Base-by-base conservation (phyloP, 2,113 vertebrate genomes). In the Cebidichthys violaceus region DNA sequence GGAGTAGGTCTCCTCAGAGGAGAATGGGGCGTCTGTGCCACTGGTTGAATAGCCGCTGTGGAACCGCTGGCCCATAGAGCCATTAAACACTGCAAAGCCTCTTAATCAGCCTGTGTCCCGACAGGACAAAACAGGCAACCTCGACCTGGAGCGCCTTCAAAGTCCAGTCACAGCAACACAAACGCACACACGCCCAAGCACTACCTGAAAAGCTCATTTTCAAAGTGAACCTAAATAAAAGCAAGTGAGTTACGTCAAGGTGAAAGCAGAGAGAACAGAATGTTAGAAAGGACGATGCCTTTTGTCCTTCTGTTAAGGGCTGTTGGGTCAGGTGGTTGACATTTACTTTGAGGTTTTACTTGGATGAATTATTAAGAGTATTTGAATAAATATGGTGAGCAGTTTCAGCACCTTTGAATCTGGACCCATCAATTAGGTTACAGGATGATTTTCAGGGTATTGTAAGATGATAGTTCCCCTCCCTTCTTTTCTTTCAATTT, bases 71-170 rank as follows among this genome's bases (percentile, higher is more conserved):
- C 65, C 45, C 81, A 50, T 54, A 70, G 77, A 91, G 88, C 67
- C 77, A 88, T 91, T 91, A 89, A 83, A 85, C 62, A 82, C 87
- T 81, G 83, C 90, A 89, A 65, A 81, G 77, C 82, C 81, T 86
- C 84, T 90, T 90, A 90, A 92, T 94, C 87, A 90, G 83, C 45
- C 57, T 14, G 75, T 50, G 72, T 77, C 83, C 89, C 70, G 27
- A 17, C 61, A 70, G 80, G 57, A 77, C 41, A 84, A 81, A 90
- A 83, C 81, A 79, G 73, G 69, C 74, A 85, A 93, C 85, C 89
- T 88, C 71, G 50, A 87, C 77, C 79, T 39, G 55, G 75, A 85
- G 50, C 6, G 39, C 55, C 64, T 33, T 70, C 59, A n/a, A 77
- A 76, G 75, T 57, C 61, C 61, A 7, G 27, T 24, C 9, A 27